Base-by-base conservation (phyloP, 2,113 vertebrate species). In the Riparia riparia region DNA sequence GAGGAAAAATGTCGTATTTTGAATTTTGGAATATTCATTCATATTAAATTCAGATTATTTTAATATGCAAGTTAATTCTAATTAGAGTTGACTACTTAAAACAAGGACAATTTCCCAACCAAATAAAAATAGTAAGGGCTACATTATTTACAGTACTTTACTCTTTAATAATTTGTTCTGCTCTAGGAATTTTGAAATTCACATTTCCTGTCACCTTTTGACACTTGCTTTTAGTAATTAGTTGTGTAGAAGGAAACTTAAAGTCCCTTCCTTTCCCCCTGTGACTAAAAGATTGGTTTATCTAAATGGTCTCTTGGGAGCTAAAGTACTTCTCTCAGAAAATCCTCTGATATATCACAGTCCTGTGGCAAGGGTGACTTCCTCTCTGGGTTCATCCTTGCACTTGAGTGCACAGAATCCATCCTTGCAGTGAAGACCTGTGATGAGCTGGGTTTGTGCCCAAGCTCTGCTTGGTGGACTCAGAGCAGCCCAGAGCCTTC, bases 231-330 rank as follows among this genome's bases (percentile, higher is more conserved):
- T 78, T 56, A 76, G 51, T 93, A 88, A 89, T 88, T 58, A 87
- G 1, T 39, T 53, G 28, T 11, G 50, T 37, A 79, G 54, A 91
- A 93, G 42, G 49, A 86, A 93, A 77, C 42, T 47, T 17, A 51
- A 69, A n/a, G 26, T 70, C 39, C 37, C 12, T 42, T 71, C 41
- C 28, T 28, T 86, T 87, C 15, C 51, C 39, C 50, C 21, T 78
- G 21, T 66, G 92, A 94, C 70, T 94, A 83, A 95, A 92, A 93
- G 78, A 92, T 87, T 26, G n/a, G 8, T 90, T 96, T 70, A 82
- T 39, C 58, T 91, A 89, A 90, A 79, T 58, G 20, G 7, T 72
- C 20, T 61, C 70, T 76, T 2, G 51, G 45, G 83, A 86, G 31
- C 41, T 82, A 37, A 79, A 53, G 50, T 6, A 61, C 24, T 77